Evolutionary conservation across 2,888 invertebrate species (phyloP), one percentile per base, ranked within the genome.

Genomic region (Ochropacha duplaris): DNA sequence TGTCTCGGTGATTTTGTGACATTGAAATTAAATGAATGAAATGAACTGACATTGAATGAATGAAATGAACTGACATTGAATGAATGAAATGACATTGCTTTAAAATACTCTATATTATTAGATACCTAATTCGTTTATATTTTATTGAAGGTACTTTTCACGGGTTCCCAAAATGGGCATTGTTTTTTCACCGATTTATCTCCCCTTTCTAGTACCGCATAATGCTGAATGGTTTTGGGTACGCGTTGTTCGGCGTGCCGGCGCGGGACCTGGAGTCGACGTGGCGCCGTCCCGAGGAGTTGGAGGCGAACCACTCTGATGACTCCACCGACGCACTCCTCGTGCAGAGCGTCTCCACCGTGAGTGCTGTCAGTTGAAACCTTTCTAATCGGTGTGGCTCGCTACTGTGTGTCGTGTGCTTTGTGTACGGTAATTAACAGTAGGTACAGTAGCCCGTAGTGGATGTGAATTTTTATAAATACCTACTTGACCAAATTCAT

Each of bases 201-300:
- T 36, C n/a, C 12, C 3, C 2, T 11, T 81, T 94, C 49, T 92
- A 97, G 96, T 97, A 97, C 83, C 96, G 97, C 65, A 96, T 98
- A 73, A 94, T 98, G 86, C 93, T 97, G 66, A 96, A 97, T 83
- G 97, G 97, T 3, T 96, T 96, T 78, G 96, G 96, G 51, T 96
- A 96, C 82, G 95, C 95, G 9, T 78, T 97, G 5, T 96, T 96
- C 84, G 96, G 96, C 2, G 95, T 96, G 22, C 96, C 96, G 0
- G 94, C 95, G 0, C 92, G 95, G 14, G 96, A 96, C 82, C 85
- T 96, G 59, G 95, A 95, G 76, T 94, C 95, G 2, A 96, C 95
- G 0, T 96, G 96, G 96, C 92, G 94, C 51, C 93, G 95, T 72
- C 95, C 95, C 12, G 93, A 93, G 57, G 90, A 93, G 66, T 79